A percentile compares a stretch with the other conserved stretches of the same genome.
These are phyloP conservation scores for Oncopodura yosiiana DNA, from an alignment of 1,140 invertebrate genomes.

Conservation along the genomic window DNA sequence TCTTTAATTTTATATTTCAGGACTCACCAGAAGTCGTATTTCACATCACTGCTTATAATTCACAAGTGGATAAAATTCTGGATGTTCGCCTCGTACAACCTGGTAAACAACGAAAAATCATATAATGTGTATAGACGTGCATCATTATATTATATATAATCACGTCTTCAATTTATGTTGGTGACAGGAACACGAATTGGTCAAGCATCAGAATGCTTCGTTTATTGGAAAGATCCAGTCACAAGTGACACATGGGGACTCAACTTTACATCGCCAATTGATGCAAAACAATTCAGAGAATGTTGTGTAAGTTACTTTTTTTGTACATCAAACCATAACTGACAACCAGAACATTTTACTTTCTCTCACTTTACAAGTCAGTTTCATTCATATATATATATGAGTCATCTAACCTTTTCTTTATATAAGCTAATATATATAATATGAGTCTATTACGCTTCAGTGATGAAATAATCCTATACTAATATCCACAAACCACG, in stretches of 20 bases:
- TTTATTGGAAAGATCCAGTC: constrained; percentile 95
- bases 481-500: too few relatives aligned
- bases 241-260: constrained; percentile 97
- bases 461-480: too few relatives aligned
- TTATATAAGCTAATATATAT: too few relatives aligned
- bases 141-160: neutral
- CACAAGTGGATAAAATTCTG: constrained; percentile 94
- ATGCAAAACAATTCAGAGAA: constrained; percentile 93
- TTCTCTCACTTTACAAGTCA: too few relatives aligned
- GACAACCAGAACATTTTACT: too few relatives aligned
- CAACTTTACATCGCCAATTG: constrained; percentile 92
- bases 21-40: constrained; percentile 92
- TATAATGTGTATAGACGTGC: neutral
- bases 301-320: constrained; percentile 96
- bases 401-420: too few relatives aligned
- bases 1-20: constrained; percentile 19
- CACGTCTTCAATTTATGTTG: constrained; percentile 39
- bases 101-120: too few relatives aligned
- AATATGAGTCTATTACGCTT: too few relatives aligned
- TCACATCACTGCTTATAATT: constrained; percentile 96
- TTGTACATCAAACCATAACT: too few relatives aligned
- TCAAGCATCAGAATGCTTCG: constrained; percentile 95
- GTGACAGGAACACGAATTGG: constrained; percentile 88
- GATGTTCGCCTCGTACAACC: constrained; percentile 92
- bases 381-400: too few relatives aligned